These are phyloP conservation scores for Archaeoteleia sp. DNA, from an alignment of 2,888 invertebrate genomes.

Conservation along the genomic window DNA sequence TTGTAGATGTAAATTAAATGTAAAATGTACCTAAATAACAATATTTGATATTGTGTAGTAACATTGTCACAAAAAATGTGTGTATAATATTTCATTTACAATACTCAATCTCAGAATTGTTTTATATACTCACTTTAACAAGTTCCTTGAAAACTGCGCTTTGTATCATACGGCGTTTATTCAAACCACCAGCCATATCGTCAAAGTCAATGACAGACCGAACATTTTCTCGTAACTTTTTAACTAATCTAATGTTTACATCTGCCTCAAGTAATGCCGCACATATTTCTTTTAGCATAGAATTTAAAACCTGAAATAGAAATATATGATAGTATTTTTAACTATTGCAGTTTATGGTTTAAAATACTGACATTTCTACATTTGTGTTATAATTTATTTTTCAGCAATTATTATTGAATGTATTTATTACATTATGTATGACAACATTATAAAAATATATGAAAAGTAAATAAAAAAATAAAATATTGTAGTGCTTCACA, in stretches of 20 bases:
- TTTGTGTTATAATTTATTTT: no score
- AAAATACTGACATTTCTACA: background rate
- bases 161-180: constrained; percentile 98
- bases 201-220: constrained; percentile 98
- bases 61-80: no score
- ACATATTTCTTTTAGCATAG: constrained; percentile 99
- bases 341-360: background rate
- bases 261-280: constrained; percentile 98
- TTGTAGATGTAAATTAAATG: no score
- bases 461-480: no score
- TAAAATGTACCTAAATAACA: no score
- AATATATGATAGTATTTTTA: background rate
- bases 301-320: constrained; percentile 89
- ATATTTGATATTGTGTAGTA: no score
- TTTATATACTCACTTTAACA: constrained; percentile 87
- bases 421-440: no score
- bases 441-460: no score
- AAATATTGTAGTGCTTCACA: no score
- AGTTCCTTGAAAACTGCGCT: constrained; percentile 99
- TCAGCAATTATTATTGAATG: no score
- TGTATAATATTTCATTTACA: no score
- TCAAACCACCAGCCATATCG: constrained; percentile 99
- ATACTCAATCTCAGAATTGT: no score
- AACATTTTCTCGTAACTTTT: constrained; percentile 97
- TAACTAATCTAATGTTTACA: constrained; percentile 96